These are phyloP conservation scores for Zaprionus capensis DNA, from an alignment of 1,140 invertebrate genomes.

Conservation along the genomic window DNA sequence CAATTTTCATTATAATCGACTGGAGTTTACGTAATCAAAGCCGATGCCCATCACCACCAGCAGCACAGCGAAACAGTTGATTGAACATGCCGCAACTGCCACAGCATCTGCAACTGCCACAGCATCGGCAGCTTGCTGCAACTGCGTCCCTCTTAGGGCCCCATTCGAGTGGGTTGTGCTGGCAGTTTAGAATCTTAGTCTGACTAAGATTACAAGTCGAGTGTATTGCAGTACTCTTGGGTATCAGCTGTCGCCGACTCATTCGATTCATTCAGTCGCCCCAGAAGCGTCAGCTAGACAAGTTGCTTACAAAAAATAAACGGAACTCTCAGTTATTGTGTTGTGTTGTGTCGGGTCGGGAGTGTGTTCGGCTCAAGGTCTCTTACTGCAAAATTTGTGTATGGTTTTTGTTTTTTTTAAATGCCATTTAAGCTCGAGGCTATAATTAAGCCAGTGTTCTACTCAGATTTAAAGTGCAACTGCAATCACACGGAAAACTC, in stretches of 20 bases:
- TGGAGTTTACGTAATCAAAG: conserved; percentile 28
- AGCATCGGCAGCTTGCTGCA: background rate
- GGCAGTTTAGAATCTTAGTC: background rate
- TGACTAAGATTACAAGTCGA: background rate
- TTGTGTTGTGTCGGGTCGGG: background rate
- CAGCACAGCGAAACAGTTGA: conserved; percentile 1
- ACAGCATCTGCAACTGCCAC: background rate
- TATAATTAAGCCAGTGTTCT: background rate
- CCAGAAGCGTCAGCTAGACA: conserved; percentile 48
- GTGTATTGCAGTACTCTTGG: conserved; percentile 1
- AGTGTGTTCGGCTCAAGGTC: conserved; percentile 8
- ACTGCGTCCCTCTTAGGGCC: background rate
- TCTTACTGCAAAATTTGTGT: background rate
- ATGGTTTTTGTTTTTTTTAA: background rate
- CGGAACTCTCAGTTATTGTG: background rate
- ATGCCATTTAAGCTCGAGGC: conserved; percentile 3
- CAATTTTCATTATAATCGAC: conserved; percentile 28
- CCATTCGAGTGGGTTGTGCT: background rate
- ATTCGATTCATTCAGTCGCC: conserved; percentile 42
- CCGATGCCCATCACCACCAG: conserved; percentile 1
- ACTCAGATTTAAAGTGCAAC: conserved; percentile 14
- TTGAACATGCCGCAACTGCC: conserved; percentile 24
- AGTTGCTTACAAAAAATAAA: conserved; percentile 46
- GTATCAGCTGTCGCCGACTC: conserved; percentile 10
- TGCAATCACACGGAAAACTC: background rate